Conservation (phyloP, 35 echinoderm and acorn worm genomes). For the Apostichopus japonicus region DNA sequence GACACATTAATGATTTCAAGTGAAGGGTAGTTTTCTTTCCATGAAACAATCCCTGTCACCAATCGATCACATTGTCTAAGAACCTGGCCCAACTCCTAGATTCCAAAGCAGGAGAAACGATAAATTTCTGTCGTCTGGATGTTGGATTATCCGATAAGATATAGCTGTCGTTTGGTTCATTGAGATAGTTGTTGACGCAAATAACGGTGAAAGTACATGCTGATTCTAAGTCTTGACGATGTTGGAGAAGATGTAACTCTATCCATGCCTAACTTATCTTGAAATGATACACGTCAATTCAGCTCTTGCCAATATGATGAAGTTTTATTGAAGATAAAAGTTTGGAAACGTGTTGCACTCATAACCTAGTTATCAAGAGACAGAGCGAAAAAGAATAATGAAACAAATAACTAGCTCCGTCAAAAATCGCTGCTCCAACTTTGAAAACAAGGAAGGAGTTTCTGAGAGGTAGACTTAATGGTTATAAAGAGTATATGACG, state of each 20-base stretch:
- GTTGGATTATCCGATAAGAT: background rate
- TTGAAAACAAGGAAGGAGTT: too few relatives aligned
- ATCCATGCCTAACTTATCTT: slow-evolving; percentile 7
- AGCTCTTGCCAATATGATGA: background rate
- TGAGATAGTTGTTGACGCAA: background rate
- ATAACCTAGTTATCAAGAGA: slow-evolving; percentile 10
- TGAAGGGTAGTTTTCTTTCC: too few relatives aligned
- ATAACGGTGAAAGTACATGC: background rate
- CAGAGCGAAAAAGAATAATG: background rate
- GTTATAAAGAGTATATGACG: too few relatives aligned
- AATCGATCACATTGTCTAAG: background rate
- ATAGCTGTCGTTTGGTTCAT: background rate
- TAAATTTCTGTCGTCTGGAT: slow-evolving; percentile 4
- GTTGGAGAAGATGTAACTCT: background rate
- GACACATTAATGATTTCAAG: too few relatives aligned
- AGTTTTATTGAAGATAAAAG: background rate
- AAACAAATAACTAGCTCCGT: background rate
- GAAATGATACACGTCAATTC: slow-evolving; percentile 3
- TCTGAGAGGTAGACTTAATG: too few relatives aligned
- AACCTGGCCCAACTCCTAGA: background rate
- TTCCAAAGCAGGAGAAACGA: background rate
- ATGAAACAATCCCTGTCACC: background rate
- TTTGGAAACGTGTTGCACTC: background rate
- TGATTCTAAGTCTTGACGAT: too few relatives aligned
- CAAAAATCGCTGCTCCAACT: background rate